Evolutionary conservation across 2,888 invertebrate genomes (phyloP).

Genomic region (Chrysolina haemoptera): DNA sequence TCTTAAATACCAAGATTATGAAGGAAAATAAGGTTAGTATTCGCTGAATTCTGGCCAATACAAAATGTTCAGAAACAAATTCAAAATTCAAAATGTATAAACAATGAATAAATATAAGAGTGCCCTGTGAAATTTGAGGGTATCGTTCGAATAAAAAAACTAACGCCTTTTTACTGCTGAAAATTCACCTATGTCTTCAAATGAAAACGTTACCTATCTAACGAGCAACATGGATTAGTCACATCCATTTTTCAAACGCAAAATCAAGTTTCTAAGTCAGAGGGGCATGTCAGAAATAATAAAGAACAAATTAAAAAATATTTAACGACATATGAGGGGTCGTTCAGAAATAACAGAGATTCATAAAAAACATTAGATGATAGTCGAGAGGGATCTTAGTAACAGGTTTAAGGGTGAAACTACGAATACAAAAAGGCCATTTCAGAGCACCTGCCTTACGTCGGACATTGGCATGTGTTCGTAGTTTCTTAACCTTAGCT

Average conservation of each 20-base stretch:
- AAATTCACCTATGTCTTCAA: background rate
- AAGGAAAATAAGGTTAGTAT: too few relatives aligned
- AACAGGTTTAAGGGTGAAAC: conserved; percentile 47
- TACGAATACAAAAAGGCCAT: conserved; percentile 38
- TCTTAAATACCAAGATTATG: too few relatives aligned
- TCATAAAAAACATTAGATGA: conserved; percentile 41
- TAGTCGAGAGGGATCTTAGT: conserved; percentile 39
- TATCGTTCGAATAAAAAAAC: too few relatives aligned
- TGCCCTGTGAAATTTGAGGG: too few relatives aligned
- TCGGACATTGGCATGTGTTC: conserved; percentile 41
- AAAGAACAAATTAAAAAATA: conserved; percentile 43
- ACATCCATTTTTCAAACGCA: conserved; percentile 20
- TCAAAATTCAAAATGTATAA: too few relatives aligned
- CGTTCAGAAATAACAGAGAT: conserved; percentile 39
- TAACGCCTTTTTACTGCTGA: background rate
- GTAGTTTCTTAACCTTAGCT: conserved; percentile 44
- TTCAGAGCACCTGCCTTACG: conserved; percentile 37
- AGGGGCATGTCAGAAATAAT: conserved; percentile 36
- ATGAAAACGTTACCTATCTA: conserved; percentile 1
- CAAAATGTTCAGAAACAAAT: too few relatives aligned
- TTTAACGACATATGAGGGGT: conserved; percentile 40
- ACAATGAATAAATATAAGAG: too few relatives aligned
- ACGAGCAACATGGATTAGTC: conserved; percentile 8
- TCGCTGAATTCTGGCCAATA: too few relatives aligned
- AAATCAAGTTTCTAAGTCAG: conserved; percentile 22